Conservation (phyloP, 2,113 vertebrate genomes). For the Panurus biarmicus region DNA sequence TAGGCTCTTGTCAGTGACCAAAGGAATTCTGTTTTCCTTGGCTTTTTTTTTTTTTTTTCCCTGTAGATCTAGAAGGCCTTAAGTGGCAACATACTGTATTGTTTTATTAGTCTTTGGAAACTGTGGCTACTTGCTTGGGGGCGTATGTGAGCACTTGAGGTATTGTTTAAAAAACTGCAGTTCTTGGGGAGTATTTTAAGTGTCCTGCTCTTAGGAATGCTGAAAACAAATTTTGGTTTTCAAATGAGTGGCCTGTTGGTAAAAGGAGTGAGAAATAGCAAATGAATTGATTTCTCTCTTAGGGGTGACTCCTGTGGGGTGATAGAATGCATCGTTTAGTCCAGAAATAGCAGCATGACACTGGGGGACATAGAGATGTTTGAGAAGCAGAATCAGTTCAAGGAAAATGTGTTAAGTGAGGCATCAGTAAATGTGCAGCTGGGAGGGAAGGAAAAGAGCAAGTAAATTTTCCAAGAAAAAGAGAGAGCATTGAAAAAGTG, state of each 20-base stretch:
- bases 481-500: neutral
- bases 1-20: neutral
- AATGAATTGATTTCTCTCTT: neutral
- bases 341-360: neutral
- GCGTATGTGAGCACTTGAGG: neutral
- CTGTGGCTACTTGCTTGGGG: neutral
- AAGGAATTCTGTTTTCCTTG: neutral
- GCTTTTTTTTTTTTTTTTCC: too few species aligned
- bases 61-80: neutral
- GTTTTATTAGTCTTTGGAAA: slow-evolving; percentile 5
- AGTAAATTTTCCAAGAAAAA: neutral
- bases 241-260: neutral
- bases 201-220: neutral
- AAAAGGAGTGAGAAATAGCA: neutral
- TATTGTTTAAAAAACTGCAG: neutral
- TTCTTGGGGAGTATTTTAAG: neutral
- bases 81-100: neutral
- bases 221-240: neutral
- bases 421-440: neutral
- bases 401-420: neutral
- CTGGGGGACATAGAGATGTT: neutral
- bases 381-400: neutral
- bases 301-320: neutral
- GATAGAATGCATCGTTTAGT: neutral
- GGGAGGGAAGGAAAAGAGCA: neutral